These are phyloP conservation scores for Callionymus lyra DNA, from an alignment of 2,113 vertebrate species.

Conservation along the genomic window DNA sequence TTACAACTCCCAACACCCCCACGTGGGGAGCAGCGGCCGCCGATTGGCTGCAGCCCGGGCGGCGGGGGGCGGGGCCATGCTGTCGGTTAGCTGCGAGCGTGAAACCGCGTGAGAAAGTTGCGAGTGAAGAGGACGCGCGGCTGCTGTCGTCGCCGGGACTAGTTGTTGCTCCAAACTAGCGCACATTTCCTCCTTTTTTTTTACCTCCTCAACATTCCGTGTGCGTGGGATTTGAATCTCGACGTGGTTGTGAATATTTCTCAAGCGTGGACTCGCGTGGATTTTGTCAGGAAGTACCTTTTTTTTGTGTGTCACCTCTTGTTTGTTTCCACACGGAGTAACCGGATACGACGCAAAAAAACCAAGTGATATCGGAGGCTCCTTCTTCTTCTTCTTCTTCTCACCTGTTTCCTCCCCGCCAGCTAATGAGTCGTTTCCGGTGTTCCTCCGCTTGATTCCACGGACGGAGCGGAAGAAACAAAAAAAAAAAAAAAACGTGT, in stretches of 20 bases:
- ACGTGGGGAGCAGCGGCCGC: slow-evolving; percentile 47
- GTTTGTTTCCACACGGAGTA: slow-evolving; percentile 24
- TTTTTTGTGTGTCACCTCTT: too few relatives aligned
- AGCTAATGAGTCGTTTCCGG: slow-evolving; percentile 51
- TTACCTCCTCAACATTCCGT: background rate
- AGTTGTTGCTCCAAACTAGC: slow-evolving; percentile 45
- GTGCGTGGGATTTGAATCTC: background rate
- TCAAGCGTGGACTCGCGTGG: slow-evolving; percentile 55
- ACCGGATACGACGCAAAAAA: slow-evolving; percentile 28
- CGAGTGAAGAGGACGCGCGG: slow-evolving; percentile 39
- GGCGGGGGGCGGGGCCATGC: slow-evolving; percentile 36
- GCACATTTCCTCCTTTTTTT: slow-evolving; percentile 10
- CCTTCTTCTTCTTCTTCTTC: slow-evolving; percentile 14
- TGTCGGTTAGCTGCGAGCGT: slow-evolving; percentile 55
- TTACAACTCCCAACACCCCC: slow-evolving; percentile 30
- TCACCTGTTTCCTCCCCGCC: slow-evolving; percentile 36
- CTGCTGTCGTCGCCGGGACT: slow-evolving; percentile 19
- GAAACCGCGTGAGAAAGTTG: slow-evolving; percentile 71
- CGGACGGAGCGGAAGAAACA: slow-evolving; percentile 21
- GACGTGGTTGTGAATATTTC: slow-evolving; percentile 29
- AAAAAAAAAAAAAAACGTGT: background rate
- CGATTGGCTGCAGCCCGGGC: slow-evolving; percentile 31
- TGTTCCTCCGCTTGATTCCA: slow-evolving; percentile 57
- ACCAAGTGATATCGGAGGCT: slow-evolving; percentile 12
- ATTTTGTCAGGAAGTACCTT: slow-evolving; percentile 25